Evolutionary conservation across 2,888 invertebrate genomes (phyloP).

Genomic region (Acrobasis suavella): DNA sequence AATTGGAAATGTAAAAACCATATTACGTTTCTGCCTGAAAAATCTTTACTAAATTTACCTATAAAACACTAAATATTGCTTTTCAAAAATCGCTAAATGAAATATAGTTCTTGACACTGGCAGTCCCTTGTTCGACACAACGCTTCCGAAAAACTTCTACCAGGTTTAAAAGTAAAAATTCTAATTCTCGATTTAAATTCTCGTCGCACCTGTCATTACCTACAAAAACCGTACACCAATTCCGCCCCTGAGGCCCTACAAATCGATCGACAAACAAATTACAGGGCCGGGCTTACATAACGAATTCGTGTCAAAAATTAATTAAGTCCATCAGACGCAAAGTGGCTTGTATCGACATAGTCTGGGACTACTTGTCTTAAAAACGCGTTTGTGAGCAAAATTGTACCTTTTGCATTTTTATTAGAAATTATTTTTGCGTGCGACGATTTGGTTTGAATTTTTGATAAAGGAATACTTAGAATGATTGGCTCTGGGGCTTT

Average conservation of each 20-base stretch:
- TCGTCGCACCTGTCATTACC: conserved; percentile 12
- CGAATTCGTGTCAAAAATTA: conserved; percentile 61
- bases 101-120: too few relatives aligned
- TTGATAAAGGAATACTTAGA: neutral
- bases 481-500: neutral
- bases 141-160: too few relatives aligned
- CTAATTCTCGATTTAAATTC: conserved; percentile 6
- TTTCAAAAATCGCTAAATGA: too few relatives aligned
- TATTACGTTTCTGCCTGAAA: too few relatives aligned
- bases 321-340: conserved; percentile 51
- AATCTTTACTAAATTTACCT: too few relatives aligned
- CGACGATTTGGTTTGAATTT: neutral
- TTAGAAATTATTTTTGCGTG: neutral
- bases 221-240: conserved; percentile 14
- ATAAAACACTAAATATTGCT: too few relatives aligned
- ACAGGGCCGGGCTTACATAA: conserved; percentile 42
- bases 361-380: neutral
- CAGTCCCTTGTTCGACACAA: too few relatives aligned
- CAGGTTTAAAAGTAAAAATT: neutral
- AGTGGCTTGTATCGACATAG: conserved; percentile 25
- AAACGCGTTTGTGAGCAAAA: neutral
- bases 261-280: conserved; percentile 37
- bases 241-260: conserved; percentile 15
- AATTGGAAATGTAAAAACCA: too few relatives aligned
- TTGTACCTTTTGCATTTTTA: neutral